Conservation (phyloP, 2,888 invertebrate genomes). For the Xanthorhoe designata region DNA sequence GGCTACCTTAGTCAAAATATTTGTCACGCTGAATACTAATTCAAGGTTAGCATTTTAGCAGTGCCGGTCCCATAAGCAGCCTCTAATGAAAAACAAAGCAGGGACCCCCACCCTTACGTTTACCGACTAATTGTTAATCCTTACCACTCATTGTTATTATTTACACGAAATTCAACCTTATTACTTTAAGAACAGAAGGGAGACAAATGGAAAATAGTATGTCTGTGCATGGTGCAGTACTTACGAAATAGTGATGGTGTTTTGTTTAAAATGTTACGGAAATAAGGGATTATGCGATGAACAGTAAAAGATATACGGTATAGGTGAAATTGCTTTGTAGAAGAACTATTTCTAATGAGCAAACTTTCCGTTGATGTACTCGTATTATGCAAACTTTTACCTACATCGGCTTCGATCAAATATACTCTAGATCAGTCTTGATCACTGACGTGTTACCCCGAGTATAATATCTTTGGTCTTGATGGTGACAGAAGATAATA, state of each 20-base stretch:
- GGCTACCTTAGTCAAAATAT: slow-evolving; percentile 14
- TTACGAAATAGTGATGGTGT: slow-evolving; percentile 16
- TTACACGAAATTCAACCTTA: slow-evolving; percentile 25
- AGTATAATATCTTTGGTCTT: too few species aligned
- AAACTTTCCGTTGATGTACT: too few species aligned
- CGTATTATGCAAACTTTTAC: too few species aligned
- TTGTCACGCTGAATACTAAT: slow-evolving; percentile 30
- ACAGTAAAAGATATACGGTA: background rate
- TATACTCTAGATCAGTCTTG: too few species aligned
- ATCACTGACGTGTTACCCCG: too few species aligned
- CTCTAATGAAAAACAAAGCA: slow-evolving; percentile 57
- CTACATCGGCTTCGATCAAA: too few species aligned
- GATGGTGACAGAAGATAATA: background rate
- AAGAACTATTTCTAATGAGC: too few species aligned
- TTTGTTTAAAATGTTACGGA: slow-evolving; percentile 4
- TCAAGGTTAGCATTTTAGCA: slow-evolving; percentile 31
- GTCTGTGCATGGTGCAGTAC: background rate
- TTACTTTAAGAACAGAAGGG: background rate
- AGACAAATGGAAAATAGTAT: background rate
- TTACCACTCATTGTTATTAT: slow-evolving; percentile 14
- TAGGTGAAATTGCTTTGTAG: background rate
- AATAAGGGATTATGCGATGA: background rate
- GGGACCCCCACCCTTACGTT: slow-evolving; percentile 39
- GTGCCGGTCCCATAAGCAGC: slow-evolving; percentile 37
- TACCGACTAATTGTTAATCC: slow-evolving; percentile 49